Evolutionary conservation across 1,140 invertebrate species (phyloP), one percentile per base, ranked within the genome.

Genomic region (Nautilus pompilius): DNA sequence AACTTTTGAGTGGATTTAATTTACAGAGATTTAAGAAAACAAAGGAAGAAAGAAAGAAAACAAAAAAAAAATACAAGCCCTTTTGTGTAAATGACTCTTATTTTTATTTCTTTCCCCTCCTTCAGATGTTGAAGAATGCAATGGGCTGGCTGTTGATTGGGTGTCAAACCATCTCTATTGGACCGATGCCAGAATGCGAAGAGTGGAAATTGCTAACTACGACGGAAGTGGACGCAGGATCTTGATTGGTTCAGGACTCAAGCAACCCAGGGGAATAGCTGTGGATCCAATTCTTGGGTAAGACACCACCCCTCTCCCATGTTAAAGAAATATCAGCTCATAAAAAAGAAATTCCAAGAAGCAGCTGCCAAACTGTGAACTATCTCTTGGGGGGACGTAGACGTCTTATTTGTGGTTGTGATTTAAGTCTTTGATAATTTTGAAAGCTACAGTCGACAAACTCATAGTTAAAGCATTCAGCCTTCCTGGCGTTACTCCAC

Each of bases 131-230:
- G 84, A 49, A 81, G 68, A 79, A 22, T 95, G 94, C 0, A 90
- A 92, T 5, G 90, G 93, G 1, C 81, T 99, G n/a, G 94, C 96
- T 0, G 89, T 99, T 10, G 96, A 99, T 84, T 99, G 96, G 93
- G 89, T 98, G 8, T 93, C 93, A 0, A 90, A 96, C 70, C 98
- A 97, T 79, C 84, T 99, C 10, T 99, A 99, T 81, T 93, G 98
- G 34, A 95, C 93, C 0, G 96, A 99, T 80, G 88, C 90, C 20
- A 85, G 94, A 5, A 80, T 95, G 4, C 93, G 95, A 75, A 94
- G 92, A 0, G 91, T 98, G 30, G 95, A 97, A 83, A 94, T 97
- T 0, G 87, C 80, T 67, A 90, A 89, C 58, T 90, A 95, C 79
- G 90, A 93, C 69, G 95, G 95, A 1, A 85, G 87, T 0, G 88